Percentiles rank a stretch among this genome's conserved stretches.
Evolutionary conservation across 2,113 vertebrate species (phyloP).

Genomic region (Onychostruthus taczanowskii): DNA sequence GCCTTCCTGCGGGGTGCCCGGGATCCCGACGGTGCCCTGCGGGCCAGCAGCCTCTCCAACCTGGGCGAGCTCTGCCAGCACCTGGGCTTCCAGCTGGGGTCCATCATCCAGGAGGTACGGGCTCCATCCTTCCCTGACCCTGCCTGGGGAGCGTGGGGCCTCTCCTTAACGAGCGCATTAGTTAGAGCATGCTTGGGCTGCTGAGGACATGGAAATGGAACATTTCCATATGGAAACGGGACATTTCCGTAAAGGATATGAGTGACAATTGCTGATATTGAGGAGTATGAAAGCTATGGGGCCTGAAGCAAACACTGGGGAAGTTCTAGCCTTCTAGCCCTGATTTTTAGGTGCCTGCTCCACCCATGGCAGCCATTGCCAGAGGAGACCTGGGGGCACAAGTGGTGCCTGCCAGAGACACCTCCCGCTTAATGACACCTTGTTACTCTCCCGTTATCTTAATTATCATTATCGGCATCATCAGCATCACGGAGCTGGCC

Average conservation of each 20-base stretch:
- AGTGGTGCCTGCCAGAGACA: background rate
- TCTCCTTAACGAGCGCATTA: background rate
- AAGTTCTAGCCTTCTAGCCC: background rate
- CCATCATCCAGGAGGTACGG: constrained; percentile 87
- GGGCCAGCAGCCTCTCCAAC: constrained; percentile 94
- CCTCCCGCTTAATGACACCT: background rate
- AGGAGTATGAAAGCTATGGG: background rate
- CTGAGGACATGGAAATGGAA: background rate
- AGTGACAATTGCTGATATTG: background rate
- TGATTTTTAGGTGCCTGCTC: background rate
- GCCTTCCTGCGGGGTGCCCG: constrained; percentile 83
- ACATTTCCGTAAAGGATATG: background rate
- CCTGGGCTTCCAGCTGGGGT: constrained; percentile 84
- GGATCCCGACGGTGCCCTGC: constrained; percentile 75
- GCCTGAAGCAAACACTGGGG: background rate
- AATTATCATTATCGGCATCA: background rate
- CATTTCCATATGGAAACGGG: background rate
- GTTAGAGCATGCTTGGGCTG: background rate
- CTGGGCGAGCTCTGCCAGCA: constrained; percentile 90
- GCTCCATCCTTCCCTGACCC: background rate
- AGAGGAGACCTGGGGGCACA: background rate
- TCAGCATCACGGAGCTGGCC: background rate
- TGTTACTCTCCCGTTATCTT: background rate
- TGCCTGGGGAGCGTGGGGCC: fast-evolving
- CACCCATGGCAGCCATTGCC: background rate